phyloP scores from a whole-genome alignment of 2,797 vertebrate species.

The Valencia hispanica region DNA sequence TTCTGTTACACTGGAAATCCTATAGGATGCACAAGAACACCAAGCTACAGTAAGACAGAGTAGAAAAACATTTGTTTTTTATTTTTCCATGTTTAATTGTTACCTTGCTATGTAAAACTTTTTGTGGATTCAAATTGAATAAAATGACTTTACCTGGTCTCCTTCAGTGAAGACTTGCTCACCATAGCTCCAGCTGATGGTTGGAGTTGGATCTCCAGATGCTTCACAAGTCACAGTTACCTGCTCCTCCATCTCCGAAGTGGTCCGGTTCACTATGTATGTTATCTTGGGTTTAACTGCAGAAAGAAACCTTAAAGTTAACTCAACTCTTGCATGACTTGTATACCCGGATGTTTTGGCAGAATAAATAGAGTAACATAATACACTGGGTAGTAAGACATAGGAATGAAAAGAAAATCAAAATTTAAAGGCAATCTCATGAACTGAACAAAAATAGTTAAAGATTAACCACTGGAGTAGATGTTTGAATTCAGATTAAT shows the following conservation, averaged over 20 bases:
- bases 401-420: constrained; percentile 35
- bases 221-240: constrained; percentile 96
- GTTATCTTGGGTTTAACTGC: constrained; percentile 97
- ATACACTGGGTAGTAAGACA: constrained; percentile 42
- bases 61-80: neutral
- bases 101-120: neutral
- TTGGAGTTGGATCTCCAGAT: constrained; percentile 94
- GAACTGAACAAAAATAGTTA: constrained; percentile 24
- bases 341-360: constrained; percentile 29
- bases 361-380: constrained; percentile 30
- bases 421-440: constrained; percentile 35
- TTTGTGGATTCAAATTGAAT: neutral
- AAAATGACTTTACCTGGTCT: constrained; percentile 88
- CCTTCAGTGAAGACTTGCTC: constrained; percentile 89
- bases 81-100: neutral
- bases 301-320: constrained; percentile 46
- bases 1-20: neutral
- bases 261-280: constrained; percentile 92
- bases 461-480: constrained; percentile 23
- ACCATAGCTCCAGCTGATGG: constrained; percentile 93
- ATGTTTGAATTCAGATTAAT: constrained; percentile 32
- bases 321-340: constrained; percentile 6
- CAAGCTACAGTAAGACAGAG: too few relatives aligned
- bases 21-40: neutral
- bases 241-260: constrained; percentile 93